A percentile compares a stretch with the other conserved stretches of the same genome.
These are phyloP conservation scores for Euschistus heros DNA, from an alignment of 1,140 invertebrate species.

Conservation along the genomic window DNA sequence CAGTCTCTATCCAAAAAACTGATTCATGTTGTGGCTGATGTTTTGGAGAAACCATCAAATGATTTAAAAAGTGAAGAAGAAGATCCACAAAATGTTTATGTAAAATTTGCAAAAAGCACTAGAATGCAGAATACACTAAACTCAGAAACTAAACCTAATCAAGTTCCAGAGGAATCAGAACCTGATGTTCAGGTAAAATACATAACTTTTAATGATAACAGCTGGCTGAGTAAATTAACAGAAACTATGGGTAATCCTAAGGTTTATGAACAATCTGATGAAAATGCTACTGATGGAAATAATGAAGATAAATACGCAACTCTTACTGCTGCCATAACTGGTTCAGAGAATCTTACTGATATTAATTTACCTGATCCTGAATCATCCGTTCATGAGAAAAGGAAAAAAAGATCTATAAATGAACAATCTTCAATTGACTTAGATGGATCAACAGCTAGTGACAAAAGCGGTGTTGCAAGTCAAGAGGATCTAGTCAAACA, in stretches of 20 bases:
- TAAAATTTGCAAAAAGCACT: slow-evolving; percentile 16
- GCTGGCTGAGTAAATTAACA: slow-evolving; percentile 17
- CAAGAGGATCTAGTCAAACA: slow-evolving; percentile 8
- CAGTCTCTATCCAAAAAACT: slow-evolving; percentile 6
- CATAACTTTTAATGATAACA: slow-evolving; percentile 27
- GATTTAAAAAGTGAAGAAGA: neutral
- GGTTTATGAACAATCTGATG: neutral
- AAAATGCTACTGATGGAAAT: neutral
- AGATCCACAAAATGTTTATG: slow-evolving; percentile 14
- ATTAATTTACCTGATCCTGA: neutral
- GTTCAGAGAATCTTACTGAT: neutral
- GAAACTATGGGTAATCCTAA: neutral
- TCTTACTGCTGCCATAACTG: slow-evolving; percentile 1
- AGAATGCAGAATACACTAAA: neutral
- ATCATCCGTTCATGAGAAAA: neutral
- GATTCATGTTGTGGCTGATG: neutral
- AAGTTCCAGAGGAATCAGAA: slow-evolving; percentile 4
- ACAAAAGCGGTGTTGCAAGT: neutral
- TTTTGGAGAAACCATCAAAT: neutral
- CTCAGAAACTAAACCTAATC: too few species aligned
- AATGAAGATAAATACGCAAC: neutral
- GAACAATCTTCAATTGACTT: too few species aligned
- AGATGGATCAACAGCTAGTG: neutral
- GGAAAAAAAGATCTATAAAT: too few species aligned
- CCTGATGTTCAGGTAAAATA: slow-evolving; percentile 23